A percentile compares a stretch with the other conserved stretches of the same genome.
These are phyloP conservation scores for Prochilodus magdalenae DNA, from an alignment of 2,113 vertebrate species.

Conservation along the genomic window DNA sequence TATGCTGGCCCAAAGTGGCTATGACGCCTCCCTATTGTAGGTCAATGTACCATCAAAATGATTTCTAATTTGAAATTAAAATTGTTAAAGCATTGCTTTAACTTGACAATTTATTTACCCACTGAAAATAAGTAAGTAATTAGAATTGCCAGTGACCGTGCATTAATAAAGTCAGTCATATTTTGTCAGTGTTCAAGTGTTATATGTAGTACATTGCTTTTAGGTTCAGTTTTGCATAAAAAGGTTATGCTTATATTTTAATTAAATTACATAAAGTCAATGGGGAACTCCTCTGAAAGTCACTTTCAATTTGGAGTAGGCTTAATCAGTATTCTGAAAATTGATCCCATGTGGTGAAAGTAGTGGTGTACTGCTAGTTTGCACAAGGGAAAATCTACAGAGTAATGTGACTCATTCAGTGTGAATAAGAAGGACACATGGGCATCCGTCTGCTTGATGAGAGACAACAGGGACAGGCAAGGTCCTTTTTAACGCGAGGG, in stretches of 20 bases:
- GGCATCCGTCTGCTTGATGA: slow-evolving; percentile 2
- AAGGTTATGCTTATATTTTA: background rate
- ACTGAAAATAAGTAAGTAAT: too few relatives aligned
- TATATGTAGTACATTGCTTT: background rate
- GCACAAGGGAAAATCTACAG: background rate
- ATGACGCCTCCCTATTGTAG: too few relatives aligned
- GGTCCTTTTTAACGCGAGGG: slow-evolving; percentile 16
- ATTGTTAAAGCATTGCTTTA: too few relatives aligned
- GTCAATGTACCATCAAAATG: too few relatives aligned
- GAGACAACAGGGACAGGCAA: slow-evolving; percentile 13
- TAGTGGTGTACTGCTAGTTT: background rate
- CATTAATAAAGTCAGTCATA: background rate
- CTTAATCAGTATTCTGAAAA: background rate
- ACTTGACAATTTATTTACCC: too few relatives aligned
- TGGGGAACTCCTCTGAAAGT: background rate
- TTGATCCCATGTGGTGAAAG: background rate
- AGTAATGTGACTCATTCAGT: background rate
- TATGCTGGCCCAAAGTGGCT: too few relatives aligned
- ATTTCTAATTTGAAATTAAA: too few relatives aligned
- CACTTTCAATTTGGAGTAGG: background rate
- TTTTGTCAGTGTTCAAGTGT: background rate
- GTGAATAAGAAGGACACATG: background rate
- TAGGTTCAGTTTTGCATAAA: background rate
- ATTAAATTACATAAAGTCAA: background rate
- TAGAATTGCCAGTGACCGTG: background rate